These are phyloP conservation scores for Dromiciops gliroides DNA, from an alignment of 2,113 vertebrate species.

Conservation along the genomic window DNA sequence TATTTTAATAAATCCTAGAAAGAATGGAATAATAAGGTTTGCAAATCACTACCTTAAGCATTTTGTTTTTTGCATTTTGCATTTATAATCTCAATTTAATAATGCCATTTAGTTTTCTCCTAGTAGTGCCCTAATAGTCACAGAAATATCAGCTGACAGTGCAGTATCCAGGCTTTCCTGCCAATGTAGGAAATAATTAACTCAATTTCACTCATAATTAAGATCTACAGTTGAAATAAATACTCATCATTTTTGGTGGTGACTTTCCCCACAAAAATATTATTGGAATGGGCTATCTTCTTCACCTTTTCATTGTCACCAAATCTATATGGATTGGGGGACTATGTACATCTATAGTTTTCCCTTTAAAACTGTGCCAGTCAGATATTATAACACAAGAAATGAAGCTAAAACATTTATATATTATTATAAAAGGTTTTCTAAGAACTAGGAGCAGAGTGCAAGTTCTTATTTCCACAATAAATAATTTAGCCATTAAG, in stretches of 20 bases:
- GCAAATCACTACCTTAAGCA: accelerated
- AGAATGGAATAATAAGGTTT: background rate
- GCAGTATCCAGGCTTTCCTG: background rate
- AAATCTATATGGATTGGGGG: background rate
- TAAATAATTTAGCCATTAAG: accelerated
- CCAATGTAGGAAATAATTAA: background rate
- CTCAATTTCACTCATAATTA: accelerated
- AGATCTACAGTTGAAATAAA: background rate
- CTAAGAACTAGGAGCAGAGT: background rate
- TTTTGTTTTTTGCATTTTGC: background rate
- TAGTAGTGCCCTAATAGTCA: background rate
- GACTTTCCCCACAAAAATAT: background rate
- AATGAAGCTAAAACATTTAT: accelerated
- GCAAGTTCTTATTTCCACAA: background rate
- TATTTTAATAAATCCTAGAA: background rate
- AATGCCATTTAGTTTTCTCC: background rate
- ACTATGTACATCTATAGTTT: accelerated
- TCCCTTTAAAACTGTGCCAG: accelerated
- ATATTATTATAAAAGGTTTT: accelerated
- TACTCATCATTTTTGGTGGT: background rate
- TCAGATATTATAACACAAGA: accelerated
- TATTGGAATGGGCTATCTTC: background rate
- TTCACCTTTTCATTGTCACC: background rate
- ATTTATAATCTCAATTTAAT: background rate
- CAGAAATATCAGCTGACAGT: too few relatives aligned